These are phyloP conservation scores for Nowickia ferox DNA, from an alignment of 2,888 invertebrate genomes.

Conservation along the genomic window DNA sequence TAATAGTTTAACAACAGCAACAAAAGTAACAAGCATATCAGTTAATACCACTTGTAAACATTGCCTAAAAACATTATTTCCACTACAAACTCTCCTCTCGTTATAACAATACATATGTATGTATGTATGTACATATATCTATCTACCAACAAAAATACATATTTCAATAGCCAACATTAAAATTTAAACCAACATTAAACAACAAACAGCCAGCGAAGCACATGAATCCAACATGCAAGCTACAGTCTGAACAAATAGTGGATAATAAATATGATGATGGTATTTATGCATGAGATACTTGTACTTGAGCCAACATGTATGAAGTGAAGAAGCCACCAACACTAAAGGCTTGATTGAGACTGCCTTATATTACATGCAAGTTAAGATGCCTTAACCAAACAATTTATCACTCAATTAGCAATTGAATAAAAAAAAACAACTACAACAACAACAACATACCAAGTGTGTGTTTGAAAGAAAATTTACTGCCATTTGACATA, in stretches of 20 bases:
- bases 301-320: slow-evolving; percentile 75
- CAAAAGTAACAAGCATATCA: slow-evolving; percentile 67
- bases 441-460: slow-evolving; percentile 25
- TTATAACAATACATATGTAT: slow-evolving; percentile 18
- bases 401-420: slow-evolving; percentile 82
- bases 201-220: slow-evolving; percentile 7
- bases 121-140: too few relatives aligned
- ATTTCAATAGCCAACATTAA: slow-evolving; percentile 46
- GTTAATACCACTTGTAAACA: slow-evolving; percentile 70
- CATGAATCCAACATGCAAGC: slow-evolving; percentile 15
- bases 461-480: slow-evolving; percentile 49
- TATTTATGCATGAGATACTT: slow-evolving; percentile 48
- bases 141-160: slow-evolving; percentile 36
- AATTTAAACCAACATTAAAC: slow-evolving; percentile 34
- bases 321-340: slow-evolving; percentile 53
- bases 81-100: slow-evolving; percentile 43
- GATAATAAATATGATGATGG: slow-evolving; percentile 23
- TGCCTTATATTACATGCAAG: slow-evolving; percentile 43
- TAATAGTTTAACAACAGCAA: slow-evolving; percentile 66
- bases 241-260: slow-evolving; percentile 24
- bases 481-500: slow-evolving; percentile 73
- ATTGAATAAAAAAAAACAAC: slow-evolving; percentile 77
- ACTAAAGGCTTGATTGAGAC: slow-evolving; percentile 62
- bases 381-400: slow-evolving; percentile 73
- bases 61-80: slow-evolving; percentile 67